These are phyloP conservation scores for Neoarius graeffei DNA, from an alignment of 2,113 vertebrate species.

Conservation along the genomic window DNA sequence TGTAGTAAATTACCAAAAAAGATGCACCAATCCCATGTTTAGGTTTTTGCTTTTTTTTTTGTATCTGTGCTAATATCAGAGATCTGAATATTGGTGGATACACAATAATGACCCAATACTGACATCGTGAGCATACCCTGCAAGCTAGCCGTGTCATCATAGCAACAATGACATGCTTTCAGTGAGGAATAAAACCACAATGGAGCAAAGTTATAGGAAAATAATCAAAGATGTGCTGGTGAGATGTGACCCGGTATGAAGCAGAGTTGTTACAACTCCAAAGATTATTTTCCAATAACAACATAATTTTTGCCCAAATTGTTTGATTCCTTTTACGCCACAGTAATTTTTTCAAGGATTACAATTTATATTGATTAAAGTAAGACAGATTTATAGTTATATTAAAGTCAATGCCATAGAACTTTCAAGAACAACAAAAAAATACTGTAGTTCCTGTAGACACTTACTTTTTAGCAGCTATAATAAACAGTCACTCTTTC, in stretches of 20 bases:
- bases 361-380: neutral
- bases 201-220: neutral
- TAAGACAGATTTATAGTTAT: neutral
- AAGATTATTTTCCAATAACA: neutral
- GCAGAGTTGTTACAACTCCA: neutral
- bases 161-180: neutral
- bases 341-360: neutral
- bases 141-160: neutral
- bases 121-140: neutral
- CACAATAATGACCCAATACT: neutral
- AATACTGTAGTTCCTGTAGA: neutral
- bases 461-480: neutral
- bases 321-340: neutral
- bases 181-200: neutral
- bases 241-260: neutral
- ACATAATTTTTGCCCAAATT: neutral
- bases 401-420: neutral
- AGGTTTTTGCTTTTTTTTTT: neutral
- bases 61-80: neutral
- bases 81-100: neutral
- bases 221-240: neutral
- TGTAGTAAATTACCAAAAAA: neutral
- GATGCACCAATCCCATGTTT: neutral
- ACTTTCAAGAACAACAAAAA: neutral
- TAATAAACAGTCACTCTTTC: neutral